Evolutionary conservation across 2,797 vertebrate species (phyloP), one percentile per base, ranked within the genome.

Genomic region (Sebastes steindachneri): DNA sequence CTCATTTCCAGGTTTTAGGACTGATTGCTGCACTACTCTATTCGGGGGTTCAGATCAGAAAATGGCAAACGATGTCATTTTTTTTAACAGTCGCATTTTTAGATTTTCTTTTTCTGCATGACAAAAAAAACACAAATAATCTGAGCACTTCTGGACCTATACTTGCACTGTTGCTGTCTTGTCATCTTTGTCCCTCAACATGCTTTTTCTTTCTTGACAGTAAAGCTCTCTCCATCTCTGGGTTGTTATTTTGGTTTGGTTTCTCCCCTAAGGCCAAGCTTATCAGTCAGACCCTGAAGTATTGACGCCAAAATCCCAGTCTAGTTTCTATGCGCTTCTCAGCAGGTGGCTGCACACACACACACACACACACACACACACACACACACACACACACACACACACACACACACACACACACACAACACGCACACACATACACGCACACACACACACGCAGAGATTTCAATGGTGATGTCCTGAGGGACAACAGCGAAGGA

Each of bases 241-340:
- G 88, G 75, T 93, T 93, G 87, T 94, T 94, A 91, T 94, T 94
- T 94, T 93, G 80, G 91, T 94, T 88, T 75, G 55, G 72, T 86
- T 87, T 86, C 81, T 90, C 89, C 93, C 94, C 91, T 78, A 54
- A 89, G 93, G 93, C 93, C 74, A 82, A 70, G 87, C 89, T 92
- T 92, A 85, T 86, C 92, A 93, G 92, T 92, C 92, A 88, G 93
- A 84, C 91, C 90, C 91, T 86, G 19, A 82, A 91, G 93, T 92
- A 93, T 91, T 82, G 85, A 91, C 68, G 88, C 65, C 90, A 86
- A 90, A 91, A 92, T 87, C 89, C 88, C 88, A 83, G 90, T 90
- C 90, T 92, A 82, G 88, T 81, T 87, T 84, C 72, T 75, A 68
- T 87, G 77, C 73, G 37, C 73, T 73, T 87, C 93, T 86, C 94